Percentiles rank a stretch among this genome's conserved stretches.
phyloP scores from a whole-genome alignment of 2,113 vertebrate genomes.

The Cyanistes caeruleus region DNA sequence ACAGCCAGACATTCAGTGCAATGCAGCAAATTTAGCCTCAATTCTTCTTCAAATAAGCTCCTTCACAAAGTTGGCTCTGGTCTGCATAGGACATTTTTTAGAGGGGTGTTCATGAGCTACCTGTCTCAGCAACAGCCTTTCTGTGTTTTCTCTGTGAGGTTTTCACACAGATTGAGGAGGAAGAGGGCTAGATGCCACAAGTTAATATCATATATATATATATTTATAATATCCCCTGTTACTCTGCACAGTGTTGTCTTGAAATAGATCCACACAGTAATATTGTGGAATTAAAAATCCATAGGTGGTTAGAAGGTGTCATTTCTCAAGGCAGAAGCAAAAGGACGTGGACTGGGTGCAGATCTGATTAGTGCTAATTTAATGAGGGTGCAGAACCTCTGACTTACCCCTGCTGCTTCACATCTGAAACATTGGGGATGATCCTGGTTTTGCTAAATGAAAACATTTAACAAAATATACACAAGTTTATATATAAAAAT shows the following conservation, averaged over 20 bases:
- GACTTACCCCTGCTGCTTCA: neutral
- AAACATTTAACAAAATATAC: neutral
- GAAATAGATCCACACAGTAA: neutral
- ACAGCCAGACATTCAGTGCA: neutral
- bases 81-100: neutral
- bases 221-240: neutral
- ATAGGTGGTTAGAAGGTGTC: rapidly evolving
- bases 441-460: neutral
- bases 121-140: neutral
- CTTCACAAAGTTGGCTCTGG: neutral
- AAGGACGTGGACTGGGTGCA: neutral
- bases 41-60: neutral
- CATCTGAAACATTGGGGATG: neutral
- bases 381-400: neutral
- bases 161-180: neutral
- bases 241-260: neutral
- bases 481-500: neutral
- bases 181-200: neutral
- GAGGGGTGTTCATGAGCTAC: neutral
- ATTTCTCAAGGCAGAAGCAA: neutral
- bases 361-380: neutral
- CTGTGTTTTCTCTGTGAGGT: rapidly evolving
- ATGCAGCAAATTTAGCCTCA: neutral
- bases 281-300: neutral
- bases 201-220: neutral